Conservation (phyloP, 2,113 vertebrate species). For the Osmerus eperlanus region DNA sequence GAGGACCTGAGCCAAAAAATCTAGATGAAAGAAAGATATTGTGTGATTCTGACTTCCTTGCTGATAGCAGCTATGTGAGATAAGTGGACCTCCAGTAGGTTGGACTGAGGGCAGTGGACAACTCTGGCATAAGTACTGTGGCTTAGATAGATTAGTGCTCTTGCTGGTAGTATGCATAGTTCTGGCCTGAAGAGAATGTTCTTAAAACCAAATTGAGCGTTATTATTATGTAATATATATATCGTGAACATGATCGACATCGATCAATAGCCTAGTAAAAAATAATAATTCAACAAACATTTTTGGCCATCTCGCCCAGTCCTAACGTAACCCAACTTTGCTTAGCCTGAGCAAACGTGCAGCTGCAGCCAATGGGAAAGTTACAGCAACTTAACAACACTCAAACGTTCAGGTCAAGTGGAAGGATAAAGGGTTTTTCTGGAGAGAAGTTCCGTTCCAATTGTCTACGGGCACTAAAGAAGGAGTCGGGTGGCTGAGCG, state of each 20-base stretch:
- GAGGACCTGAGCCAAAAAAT: neutral
- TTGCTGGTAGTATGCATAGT: too few species aligned
- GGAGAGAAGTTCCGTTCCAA: neutral
- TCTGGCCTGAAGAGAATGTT: too few species aligned
- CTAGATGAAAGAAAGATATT: neutral
- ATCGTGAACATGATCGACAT: too few species aligned
- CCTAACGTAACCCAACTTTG: neutral
- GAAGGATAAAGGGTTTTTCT: conserved; percentile 14
- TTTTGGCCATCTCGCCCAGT: too few species aligned
- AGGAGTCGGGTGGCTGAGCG: too few species aligned
- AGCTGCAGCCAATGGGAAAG: neutral
- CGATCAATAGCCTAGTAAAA: too few species aligned
- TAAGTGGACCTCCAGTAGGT: neutral
- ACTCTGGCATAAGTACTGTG: neutral
- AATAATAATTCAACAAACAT: too few species aligned
- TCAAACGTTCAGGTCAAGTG: neutral
- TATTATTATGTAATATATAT: too few species aligned
- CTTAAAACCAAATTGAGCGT: too few species aligned
- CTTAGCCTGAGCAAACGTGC: neutral
- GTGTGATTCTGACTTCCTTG: neutral
- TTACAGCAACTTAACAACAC: neutral
- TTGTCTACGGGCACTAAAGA: neutral
- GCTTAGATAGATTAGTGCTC: too few species aligned
- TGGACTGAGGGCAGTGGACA: neutral
- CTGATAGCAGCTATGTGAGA: neutral